A percentile compares a stretch with the other conserved stretches of the same genome.
Evolutionary conservation across 2,113 vertebrate species (phyloP).

Genomic region (Gavialis gangeticus): DNA sequence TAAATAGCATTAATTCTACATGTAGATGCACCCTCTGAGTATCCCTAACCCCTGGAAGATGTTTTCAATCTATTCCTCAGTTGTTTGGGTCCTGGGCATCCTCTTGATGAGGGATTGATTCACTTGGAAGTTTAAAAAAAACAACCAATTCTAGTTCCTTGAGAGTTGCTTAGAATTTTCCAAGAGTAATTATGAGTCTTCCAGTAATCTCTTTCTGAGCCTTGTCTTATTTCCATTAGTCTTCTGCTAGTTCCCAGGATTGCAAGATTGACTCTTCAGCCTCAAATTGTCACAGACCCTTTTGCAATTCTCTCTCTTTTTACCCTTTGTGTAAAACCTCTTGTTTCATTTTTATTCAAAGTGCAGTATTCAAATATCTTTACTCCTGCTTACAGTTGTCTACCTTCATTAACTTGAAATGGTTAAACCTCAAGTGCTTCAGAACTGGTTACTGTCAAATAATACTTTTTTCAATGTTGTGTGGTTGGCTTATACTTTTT

Average conservation of each 20-base stretch:
- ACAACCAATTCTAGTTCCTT: too few species aligned
- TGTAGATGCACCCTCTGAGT: too few species aligned
- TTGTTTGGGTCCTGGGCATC: too few species aligned
- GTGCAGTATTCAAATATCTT: not conserved
- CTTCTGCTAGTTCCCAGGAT: not conserved
- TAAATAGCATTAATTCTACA: too few species aligned
- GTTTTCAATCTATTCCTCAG: too few species aligned
- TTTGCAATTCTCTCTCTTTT: rapidly evolving
- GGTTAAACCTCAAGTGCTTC: not conserved
- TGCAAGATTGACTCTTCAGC: not conserved
- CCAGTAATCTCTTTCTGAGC: too few species aligned
- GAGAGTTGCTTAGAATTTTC: too few species aligned
- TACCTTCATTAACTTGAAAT: not conserved
- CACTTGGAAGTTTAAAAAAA: too few species aligned
- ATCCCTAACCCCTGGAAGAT: too few species aligned
- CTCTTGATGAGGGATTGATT: too few species aligned
- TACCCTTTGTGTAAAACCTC: not conserved
- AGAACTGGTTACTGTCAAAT: not conserved
- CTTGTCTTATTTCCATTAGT: too few species aligned
- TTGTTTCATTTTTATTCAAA: not conserved
- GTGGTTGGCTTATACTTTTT: not conserved
- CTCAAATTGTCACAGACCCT: not conserved
- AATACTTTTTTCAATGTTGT: not conserved
- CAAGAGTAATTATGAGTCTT: too few species aligned
- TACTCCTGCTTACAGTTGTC: not conserved